A percentile compares a stretch with the other conserved stretches of the same genome.
phyloP scores from a whole-genome alignment of 2,113 vertebrate genomes.

The Triplophysa tibetana region DNA sequence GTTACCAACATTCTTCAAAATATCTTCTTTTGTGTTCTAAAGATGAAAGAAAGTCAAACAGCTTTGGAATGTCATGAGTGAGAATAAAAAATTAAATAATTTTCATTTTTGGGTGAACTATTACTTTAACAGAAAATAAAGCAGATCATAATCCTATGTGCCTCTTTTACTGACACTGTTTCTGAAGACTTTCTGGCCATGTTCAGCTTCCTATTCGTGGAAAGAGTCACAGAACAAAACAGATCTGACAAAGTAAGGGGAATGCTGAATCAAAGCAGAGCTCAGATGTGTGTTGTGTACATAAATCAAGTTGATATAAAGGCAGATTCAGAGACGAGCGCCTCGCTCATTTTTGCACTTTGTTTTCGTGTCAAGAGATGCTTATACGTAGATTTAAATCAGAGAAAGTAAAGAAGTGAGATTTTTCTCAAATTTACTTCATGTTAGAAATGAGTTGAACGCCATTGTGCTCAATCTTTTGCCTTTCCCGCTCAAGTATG shows the following conservation, averaged over 20 bases:
- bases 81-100: too few species aligned
- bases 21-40: too few species aligned
- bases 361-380: conserved; percentile 23
- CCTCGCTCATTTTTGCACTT: neutral
- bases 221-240: conserved; percentile 21
- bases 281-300: conserved; percentile 35
- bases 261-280: conserved; percentile 49
- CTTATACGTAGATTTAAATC: conserved; percentile 6
- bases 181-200: too few species aligned
- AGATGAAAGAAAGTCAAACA: too few species aligned
- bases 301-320: conserved; percentile 51
- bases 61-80: too few species aligned
- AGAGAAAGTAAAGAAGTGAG: conserved; percentile 4
- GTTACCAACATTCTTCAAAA: too few species aligned
- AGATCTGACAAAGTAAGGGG: neutral
- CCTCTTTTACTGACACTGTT: too few species aligned
- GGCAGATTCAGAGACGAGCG: neutral
- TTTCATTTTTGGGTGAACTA: too few species aligned
- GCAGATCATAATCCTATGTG: too few species aligned
- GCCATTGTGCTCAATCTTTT: neutral
- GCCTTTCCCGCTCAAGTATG: neutral
- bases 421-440: conserved; percentile 25
- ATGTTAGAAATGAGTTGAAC: neutral
- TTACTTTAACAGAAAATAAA: too few species aligned
- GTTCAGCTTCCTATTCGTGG: too few species aligned